Base-by-base conservation (phyloP, 1,140 invertebrate species). In the Cherax destructor region DNA sequence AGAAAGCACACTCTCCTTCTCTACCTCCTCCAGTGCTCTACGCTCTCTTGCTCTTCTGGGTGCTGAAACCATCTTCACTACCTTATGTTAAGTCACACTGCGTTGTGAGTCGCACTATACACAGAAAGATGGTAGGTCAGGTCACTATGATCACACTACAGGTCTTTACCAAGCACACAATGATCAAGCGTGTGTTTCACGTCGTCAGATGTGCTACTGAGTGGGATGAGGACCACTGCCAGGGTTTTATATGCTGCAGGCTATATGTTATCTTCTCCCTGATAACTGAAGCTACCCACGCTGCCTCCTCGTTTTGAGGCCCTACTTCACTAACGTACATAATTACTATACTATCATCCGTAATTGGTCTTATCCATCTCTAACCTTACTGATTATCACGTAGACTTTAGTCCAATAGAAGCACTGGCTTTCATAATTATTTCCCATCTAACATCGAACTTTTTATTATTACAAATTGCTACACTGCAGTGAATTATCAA, bases 1-100 rank as follows among this genome's bases (percentile, higher is more conserved):
- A 1, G 89, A 91, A 30, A 91, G 59, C 11, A 91, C 89, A 21
- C 81, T 86, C 10, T 85, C 83, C 83, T 86, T 47, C 83, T 91
- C 89, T 41, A 24, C 21, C 61, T 50, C 78, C 21, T 72, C 74
- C 24, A 52, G 78, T 6, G 41, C 11, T 4, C 41, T 79, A 21
- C 49, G 11, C 78, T 80, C n/a, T 21, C 9, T 6, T 16, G 52
- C 30, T 41, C 30, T 21, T 13, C 61, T 3, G 11, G 41, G 52
- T 81, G 18, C 11, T 16, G n/a, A 1, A 16, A 56, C n/a, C 50
- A 81, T 30, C 7, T 16, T 18, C 56, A 65, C 24, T n/a, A 18
- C 7, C 21, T 11, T 5, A 41, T 41, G 30, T 41, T 41, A 41
- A 41, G 30, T 41, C 30, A 41, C 30, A 41, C 0, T 41, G 30